A percentile compares a stretch with the other conserved stretches of the same genome.
Conservation (phyloP, 2,888 invertebrate genomes). For the Seladonia tumulorum region DNA sequence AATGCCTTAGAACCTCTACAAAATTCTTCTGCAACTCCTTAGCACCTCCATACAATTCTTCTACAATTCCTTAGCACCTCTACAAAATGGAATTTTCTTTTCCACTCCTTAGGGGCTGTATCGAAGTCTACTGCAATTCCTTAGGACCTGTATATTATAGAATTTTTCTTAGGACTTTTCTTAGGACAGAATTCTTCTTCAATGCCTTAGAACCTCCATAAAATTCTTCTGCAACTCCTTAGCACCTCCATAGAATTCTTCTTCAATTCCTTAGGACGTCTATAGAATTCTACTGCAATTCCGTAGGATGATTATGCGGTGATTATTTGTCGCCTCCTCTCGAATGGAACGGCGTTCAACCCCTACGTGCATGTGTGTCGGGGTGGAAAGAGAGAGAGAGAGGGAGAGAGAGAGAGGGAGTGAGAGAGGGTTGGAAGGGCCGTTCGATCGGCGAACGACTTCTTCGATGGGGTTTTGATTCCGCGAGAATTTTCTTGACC, state of each 20-base stretch:
- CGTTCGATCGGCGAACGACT: slow-evolving; percentile 9
- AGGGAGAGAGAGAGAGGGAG: not conserved
- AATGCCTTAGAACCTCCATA: no score
- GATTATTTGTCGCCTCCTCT: not conserved
- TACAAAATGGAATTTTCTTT: not conserved
- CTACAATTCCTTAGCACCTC: not conserved
- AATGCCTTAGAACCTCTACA: not conserved
- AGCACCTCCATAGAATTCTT: no score
- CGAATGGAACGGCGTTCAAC: not conserved
- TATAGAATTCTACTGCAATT: not conserved
- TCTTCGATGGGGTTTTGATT: slow-evolving; percentile 48
- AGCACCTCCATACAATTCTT: no score
- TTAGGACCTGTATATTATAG: no score
- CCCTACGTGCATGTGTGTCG: not conserved
- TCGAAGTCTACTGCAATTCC: no score
- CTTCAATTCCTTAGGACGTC: not conserved
- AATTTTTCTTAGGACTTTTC: no score
- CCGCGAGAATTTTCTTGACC: slow-evolving; percentile 58
- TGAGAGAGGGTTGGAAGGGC: not conserved
- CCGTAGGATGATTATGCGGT: not conserved
- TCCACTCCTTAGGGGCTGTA: no score
- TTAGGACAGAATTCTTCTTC: no score
- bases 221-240: no score
- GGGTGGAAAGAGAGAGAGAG: not conserved
- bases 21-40: not conserved